Evolutionary conservation across 2,797 vertebrate species (phyloP).

Genomic region (Kryptolebias ocellatus): DNA sequence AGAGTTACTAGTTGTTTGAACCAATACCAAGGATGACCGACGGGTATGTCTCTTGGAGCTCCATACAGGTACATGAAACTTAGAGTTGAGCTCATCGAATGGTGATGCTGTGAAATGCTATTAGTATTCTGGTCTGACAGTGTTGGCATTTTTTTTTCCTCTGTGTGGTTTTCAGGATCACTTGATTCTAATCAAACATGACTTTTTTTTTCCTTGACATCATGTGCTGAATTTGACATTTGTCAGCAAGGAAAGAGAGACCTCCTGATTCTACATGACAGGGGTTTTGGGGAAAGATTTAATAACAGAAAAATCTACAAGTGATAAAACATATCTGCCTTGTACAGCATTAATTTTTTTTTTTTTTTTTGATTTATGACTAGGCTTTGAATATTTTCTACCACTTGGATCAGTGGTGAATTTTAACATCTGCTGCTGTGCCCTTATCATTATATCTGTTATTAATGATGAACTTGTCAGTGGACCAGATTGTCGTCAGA

Average conservation of each 20-base stretch:
- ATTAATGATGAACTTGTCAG: neutral
- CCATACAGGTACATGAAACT: neutral
- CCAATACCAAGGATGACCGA: neutral
- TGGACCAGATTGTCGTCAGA: neutral
- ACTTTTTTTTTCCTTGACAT: no score
- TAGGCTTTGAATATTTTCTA: neutral
- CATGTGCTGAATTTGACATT: no score
- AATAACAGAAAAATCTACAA: no score
- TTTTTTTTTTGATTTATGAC: neutral
- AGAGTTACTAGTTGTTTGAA: neutral
- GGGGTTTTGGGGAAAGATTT: no score
- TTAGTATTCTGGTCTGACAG: neutral
- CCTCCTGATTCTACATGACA: no score
- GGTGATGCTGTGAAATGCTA: neutral
- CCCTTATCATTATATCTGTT: neutral
- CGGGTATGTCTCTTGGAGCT: neutral
- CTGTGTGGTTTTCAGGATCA: neutral
- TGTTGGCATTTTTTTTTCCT: neutral
- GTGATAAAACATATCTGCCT: no score
- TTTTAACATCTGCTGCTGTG: neutral
- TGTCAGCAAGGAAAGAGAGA: no score
- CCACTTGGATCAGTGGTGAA: neutral
- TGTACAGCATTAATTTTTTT: no score
- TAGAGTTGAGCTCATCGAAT: neutral
- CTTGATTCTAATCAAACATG: no score